Conservation (phyloP, 2,113 vertebrate species). For the Eublepharis macularius region DNA sequence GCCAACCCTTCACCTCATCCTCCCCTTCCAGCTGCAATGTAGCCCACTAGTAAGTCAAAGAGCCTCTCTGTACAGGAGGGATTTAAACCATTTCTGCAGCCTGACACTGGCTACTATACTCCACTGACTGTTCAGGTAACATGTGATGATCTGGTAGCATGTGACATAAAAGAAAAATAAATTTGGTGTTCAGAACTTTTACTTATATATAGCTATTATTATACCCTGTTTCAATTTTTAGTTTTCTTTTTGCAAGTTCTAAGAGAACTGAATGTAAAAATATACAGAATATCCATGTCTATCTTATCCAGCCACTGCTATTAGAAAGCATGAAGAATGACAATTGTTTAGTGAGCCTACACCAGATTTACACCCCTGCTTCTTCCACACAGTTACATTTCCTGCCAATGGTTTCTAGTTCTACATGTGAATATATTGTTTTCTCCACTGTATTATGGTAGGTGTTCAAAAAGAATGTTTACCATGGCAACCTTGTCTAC, state of each 20-base stretch:
- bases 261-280: not conserved
- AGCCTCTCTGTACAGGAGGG: no score
- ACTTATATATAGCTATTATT: not conserved
- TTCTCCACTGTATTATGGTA: constrained; percentile 46
- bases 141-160: not conserved
- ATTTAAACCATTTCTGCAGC: no score
- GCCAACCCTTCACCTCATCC: no score
- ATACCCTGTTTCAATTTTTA: not conserved
- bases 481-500: constrained; percentile 55
- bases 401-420: constrained; percentile 27
- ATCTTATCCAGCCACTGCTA: accelerated
- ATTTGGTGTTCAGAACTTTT: not conserved
- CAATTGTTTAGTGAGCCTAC: constrained; percentile 4
- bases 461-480: constrained; percentile 57
- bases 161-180: not conserved
- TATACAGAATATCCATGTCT: not conserved
- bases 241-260: constrained; percentile 10
- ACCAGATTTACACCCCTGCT: not conserved
- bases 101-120: no score
- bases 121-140: not conserved
- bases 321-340: not conserved
- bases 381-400: constrained; percentile 25
- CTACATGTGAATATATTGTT: not conserved
- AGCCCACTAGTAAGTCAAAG: no score
- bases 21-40: no score